A percentile compares a stretch with the other conserved stretches of the same genome.
These are phyloP conservation scores for Drosophila antonietae DNA, from an alignment of 2,888 invertebrate genomes.

Conservation along the genomic window DNA sequence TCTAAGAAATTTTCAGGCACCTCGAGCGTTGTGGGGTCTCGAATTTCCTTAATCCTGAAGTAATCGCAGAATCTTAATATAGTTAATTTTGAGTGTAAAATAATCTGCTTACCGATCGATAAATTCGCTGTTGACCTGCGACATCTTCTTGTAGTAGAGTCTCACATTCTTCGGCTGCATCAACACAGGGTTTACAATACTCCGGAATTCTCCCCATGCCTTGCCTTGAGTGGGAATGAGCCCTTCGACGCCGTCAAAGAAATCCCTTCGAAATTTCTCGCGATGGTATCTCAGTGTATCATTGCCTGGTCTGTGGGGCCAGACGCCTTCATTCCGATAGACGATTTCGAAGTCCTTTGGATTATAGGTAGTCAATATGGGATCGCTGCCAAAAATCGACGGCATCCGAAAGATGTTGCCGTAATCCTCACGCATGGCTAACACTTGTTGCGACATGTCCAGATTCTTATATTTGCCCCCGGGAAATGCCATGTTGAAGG, in stretches of 20 bases:
- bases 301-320: slow-evolving; percentile 84
- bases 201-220: slow-evolving; percentile 88
- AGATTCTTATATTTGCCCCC: slow-evolving; percentile 74
- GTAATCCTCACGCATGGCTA: slow-evolving; percentile 60
- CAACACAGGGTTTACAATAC: slow-evolving; percentile 88
- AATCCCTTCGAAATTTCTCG: slow-evolving; percentile 56
- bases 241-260: slow-evolving; percentile 69
- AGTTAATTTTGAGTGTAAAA: no score
- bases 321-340: slow-evolving; percentile 85
- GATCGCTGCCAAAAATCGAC: slow-evolving; percentile 74
- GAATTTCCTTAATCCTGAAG: slow-evolving; percentile 81
- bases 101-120: slow-evolving; percentile 55
- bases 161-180: slow-evolving; percentile 87
- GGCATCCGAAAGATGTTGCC: slow-evolving; percentile 84
- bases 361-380: slow-evolving; percentile 84
- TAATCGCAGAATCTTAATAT: not conserved
- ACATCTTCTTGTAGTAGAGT: slow-evolving; percentile 85
- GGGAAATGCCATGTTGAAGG: slow-evolving; percentile 59
- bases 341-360: slow-evolving; percentile 86
- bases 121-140: slow-evolving; percentile 84
- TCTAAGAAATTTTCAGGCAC: slow-evolving; percentile 85
- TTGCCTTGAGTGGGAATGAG: slow-evolving; percentile 81
- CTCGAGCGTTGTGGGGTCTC: slow-evolving; percentile 78
- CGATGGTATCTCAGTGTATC: slow-evolving; percentile 84
- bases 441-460: slow-evolving; percentile 49